Conservation (phyloP, 2,888 invertebrate genomes). For the Anodontia alba region DNA sequence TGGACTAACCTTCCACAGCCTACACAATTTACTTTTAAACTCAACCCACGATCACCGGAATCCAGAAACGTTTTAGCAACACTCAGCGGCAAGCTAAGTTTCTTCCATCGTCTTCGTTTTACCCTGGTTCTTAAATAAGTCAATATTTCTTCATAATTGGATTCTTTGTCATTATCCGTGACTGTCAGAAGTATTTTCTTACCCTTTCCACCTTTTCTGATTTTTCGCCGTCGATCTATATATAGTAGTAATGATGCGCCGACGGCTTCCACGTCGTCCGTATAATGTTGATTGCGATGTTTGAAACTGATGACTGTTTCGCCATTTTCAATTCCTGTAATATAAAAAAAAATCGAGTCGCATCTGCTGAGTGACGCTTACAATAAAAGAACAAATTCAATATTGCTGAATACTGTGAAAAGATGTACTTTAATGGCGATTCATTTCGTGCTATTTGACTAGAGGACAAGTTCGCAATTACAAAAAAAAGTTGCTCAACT, state of each 20-base stretch:
- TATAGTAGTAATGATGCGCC: conserved; percentile 45
- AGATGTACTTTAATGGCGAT: no score
- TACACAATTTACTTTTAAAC: conserved; percentile 50
- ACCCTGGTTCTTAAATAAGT: conserved; percentile 47
- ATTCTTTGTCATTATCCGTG: background rate
- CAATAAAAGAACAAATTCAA: no score
- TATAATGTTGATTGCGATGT: conserved; percentile 1
- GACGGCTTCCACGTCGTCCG: conserved; percentile 36
- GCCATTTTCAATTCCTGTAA: conserved; percentile 20
- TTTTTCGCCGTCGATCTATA: conserved; percentile 42
- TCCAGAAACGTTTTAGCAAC: conserved; percentile 43
- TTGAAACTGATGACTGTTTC: conserved; percentile 33
- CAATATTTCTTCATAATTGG: conserved; percentile 31
- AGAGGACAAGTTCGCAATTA: no score
- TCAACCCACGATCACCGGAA: conserved; percentile 25
- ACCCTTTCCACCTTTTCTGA: conserved; percentile 50
- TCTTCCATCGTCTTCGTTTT: conserved; percentile 51
- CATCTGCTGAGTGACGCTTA: no score
- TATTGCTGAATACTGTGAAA: no score
- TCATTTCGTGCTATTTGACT: no score
- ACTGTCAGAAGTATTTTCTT: conserved; percentile 53
- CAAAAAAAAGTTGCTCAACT: no score
- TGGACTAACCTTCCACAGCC: conserved; percentile 59
- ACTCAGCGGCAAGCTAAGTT: conserved; percentile 49
- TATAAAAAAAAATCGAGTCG: background rate